These are phyloP conservation scores for Orthonyx spaldingii DNA, from an alignment of 2,113 vertebrate genomes.

Conservation along the genomic window DNA sequence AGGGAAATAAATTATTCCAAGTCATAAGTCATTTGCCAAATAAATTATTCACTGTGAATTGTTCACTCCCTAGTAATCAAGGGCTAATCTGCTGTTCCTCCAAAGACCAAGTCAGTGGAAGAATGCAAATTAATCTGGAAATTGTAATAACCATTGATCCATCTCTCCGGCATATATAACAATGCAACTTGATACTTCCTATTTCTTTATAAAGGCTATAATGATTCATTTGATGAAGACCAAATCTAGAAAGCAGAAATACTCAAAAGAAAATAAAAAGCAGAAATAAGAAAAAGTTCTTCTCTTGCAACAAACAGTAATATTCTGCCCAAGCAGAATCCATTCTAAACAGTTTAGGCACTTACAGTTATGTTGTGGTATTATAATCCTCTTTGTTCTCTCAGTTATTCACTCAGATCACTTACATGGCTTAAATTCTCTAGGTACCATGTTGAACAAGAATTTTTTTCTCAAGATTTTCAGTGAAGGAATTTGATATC, in stretches of 20 bases:
- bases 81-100: conserved; percentile 20
- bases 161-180: not conserved
- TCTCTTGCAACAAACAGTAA: not conserved
- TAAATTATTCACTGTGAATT: conserved; percentile 47
- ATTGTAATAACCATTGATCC: not conserved
- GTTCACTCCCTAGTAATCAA: conserved; percentile 23
- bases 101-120: not conserved
- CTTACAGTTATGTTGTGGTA: not conserved
- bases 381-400: not conserved
- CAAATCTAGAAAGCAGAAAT: not conserved
- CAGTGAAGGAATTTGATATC: not conserved
- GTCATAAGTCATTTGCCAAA: conserved; percentile 20
- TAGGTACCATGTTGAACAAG: not conserved
- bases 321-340: not conserved
- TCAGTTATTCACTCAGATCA: not conserved
- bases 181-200: not conserved
- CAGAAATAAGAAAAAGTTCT: not conserved
- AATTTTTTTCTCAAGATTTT: not conserved
- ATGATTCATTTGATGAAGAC: not conserved
- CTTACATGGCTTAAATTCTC: not conserved
- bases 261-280: not conserved
- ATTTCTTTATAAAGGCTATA: not conserved
- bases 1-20: conserved; percentile 29
- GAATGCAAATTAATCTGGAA: conserved; percentile 22
- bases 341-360: not conserved